Percentiles rank a stretch among this genome's conserved stretches.
Conservation (phyloP, 2,888 invertebrate genomes). For the Noctua comes region DNA sequence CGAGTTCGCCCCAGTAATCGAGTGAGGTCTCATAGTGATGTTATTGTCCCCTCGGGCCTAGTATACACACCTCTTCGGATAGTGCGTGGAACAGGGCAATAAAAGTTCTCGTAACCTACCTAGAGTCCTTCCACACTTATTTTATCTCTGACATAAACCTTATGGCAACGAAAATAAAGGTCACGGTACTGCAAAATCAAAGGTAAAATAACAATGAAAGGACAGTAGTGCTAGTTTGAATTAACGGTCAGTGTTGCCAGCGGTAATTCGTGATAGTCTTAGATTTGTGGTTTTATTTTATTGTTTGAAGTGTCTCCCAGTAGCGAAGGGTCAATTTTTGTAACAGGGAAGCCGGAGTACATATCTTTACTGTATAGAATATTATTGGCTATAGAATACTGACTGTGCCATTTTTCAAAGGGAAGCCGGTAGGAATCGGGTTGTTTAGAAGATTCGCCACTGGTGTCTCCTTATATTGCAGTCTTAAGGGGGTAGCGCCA, state of each 20-base stretch:
- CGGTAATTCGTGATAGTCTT: constrained; percentile 25
- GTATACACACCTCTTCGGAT: constrained; percentile 29
- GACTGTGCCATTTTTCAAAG: no score
- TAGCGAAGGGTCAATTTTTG: no score
- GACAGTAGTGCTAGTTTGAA: constrained; percentile 35
- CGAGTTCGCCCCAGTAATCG: constrained; percentile 63
- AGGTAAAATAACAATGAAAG: background rate
- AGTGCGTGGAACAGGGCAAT: constrained; percentile 59
- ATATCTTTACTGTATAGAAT: no score
- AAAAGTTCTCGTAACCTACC: constrained; percentile 38
- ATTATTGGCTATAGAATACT: no score
- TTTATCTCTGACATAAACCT: background rate
- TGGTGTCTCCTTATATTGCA: no score
- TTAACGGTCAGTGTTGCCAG: constrained; percentile 48
- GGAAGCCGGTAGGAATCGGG: no score
- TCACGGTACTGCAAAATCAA: background rate
- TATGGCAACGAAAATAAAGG: background rate
- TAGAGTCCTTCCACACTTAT: background rate
- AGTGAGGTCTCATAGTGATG: constrained; percentile 47
- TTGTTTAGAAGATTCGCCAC: no score
- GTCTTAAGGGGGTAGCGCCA: no score
- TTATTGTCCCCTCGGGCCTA: constrained; percentile 58
- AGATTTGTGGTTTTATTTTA: constrained; percentile 8
- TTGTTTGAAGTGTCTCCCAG: no score
- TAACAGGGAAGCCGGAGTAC: no score